A percentile compares a stretch with the other conserved stretches of the same genome.
Conservation (phyloP, 2,797 vertebrate species). For the Thripadectes ignobilis region DNA sequence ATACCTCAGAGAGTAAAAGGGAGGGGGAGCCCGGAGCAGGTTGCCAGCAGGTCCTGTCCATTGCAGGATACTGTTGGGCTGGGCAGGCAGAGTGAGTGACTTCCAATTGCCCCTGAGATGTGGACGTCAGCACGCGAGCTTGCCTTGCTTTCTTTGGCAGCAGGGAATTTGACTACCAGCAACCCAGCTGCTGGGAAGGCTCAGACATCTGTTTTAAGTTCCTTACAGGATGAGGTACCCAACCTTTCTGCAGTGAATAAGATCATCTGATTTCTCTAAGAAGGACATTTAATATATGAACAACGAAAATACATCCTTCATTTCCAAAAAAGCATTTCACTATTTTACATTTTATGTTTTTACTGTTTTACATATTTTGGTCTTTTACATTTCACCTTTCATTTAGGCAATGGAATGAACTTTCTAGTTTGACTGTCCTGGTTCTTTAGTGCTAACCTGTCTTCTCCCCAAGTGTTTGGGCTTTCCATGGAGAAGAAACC, state of each 20-base stretch:
- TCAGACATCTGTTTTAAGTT: conserved; percentile 3
- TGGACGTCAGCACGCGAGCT: neutral
- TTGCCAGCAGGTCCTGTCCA: neutral
- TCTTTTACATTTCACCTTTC: neutral
- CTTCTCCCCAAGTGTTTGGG: neutral
- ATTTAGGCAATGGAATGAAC: neutral
- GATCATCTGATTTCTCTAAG: neutral
- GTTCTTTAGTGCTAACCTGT: neutral
- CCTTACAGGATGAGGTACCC: neutral
- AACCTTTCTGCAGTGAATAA: neutral
- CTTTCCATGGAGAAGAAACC: neutral
- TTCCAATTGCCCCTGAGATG: neutral
- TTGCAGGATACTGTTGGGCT: neutral
- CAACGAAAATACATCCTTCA: neutral
- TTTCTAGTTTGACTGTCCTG: neutral
- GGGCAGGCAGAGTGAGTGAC: neutral
- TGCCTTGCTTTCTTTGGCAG: conserved; percentile 51
- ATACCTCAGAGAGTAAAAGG: neutral
- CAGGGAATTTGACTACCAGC: neutral
- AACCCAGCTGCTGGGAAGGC: conserved; percentile 3
- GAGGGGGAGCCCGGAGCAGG: neutral
- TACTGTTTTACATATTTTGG: neutral
- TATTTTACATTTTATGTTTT: neutral
- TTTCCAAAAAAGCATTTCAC: neutral
- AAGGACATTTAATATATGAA: neutral